These are phyloP conservation scores for Holacanthella duospinosa DNA, from an alignment of 2,888 invertebrate genomes.

Conservation along the genomic window DNA sequence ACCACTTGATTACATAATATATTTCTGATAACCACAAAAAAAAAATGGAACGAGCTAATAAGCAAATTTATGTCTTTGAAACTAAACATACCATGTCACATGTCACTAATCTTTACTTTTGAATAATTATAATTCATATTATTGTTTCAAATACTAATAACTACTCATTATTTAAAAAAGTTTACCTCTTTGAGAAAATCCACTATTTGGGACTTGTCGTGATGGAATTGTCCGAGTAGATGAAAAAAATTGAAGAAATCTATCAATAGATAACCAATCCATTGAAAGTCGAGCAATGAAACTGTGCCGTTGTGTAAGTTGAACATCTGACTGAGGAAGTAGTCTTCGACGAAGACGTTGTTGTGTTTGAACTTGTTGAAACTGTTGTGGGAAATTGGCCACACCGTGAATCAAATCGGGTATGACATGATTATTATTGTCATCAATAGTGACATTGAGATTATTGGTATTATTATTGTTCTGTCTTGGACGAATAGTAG, in stretches of 20 bases:
- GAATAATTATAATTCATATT: too few species aligned
- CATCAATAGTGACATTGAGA: background rate
- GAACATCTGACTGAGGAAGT: too few species aligned
- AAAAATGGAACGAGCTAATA: too few species aligned
- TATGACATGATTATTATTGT: background rate
- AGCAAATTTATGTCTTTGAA: too few species aligned
- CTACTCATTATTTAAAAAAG: too few species aligned
- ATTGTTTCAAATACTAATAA: too few species aligned
- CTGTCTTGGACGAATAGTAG: background rate
- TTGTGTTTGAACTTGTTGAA: background rate
- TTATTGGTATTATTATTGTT: background rate
- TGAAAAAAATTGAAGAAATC: background rate
- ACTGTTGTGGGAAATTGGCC: background rate
- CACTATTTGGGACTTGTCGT: background rate
- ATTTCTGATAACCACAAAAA: too few species aligned
- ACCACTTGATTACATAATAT: too few species aligned
- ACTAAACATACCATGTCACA: too few species aligned
- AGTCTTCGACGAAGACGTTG: background rate
- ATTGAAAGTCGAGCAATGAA: background rate
- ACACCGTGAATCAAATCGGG: slow-evolving; percentile 2
- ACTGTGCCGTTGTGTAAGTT: background rate
- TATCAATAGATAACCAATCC: background rate
- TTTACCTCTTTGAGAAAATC: background rate
- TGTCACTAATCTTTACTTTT: too few species aligned
- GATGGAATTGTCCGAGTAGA: background rate